Evolutionary conservation across 1,140 invertebrate genomes (phyloP), one percentile per base, ranked within the genome.

Genomic region (Dendroctonus ponderosae): DNA sequence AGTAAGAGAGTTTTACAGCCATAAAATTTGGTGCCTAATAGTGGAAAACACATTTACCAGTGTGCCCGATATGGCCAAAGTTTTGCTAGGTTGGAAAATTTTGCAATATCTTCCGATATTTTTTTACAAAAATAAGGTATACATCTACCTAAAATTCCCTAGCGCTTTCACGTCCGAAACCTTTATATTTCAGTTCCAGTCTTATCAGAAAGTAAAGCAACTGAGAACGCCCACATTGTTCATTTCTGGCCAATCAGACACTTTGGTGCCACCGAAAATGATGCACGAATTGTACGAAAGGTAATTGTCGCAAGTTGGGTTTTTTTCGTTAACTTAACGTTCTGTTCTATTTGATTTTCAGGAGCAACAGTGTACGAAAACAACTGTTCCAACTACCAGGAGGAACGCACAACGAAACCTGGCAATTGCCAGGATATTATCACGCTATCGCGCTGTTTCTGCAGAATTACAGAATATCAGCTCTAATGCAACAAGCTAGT

Each of bases 31-130:
- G 85, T 93, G 89, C 72, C 79, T 96, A 68, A 87, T 98, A 70
- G 83, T 97, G 39, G 95, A 98, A 81, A 98, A 98, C 77, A 96
- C 94, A 46, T 98, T 98, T 76, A 96, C 93, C 7, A 94, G 90
- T 76, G 93, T 98, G 79, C 93, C 92, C 38, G 92, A 94, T 70
- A 96, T 97, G 87, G 93, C 92, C n/a, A 82, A 84, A 72, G 84
- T 90, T 53, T 80, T 91, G 65, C 80, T 91, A 42, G 85, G 87
- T 74, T 87, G 84, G 80, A 86, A 82, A 77, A 82, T 87, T 73
- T 77, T 92, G 46, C 83, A 86, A 66, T 89, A 87, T 79, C 78
- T 93, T 68, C 91, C 91, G 70, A 78, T 87, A 70, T 84, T 87
- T 78, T 87, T 85, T 75, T 91, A 91, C 78, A 93, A 93, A 82